Evolutionary conservation across 2,113 vertebrate genomes (phyloP).

Genomic region (Dipodomys ordii): DNA sequence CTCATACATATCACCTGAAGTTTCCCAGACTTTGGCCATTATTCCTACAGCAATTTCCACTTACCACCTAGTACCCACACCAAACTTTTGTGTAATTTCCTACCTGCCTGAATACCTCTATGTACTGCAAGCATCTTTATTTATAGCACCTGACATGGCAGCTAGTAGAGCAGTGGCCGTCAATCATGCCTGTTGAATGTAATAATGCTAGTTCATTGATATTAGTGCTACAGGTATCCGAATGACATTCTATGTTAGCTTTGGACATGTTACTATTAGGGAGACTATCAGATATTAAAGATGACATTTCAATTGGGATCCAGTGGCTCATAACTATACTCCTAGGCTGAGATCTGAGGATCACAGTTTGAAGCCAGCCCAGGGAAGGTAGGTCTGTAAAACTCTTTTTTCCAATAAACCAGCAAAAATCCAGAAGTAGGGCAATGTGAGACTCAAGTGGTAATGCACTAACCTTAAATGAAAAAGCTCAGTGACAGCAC

Average conservation of each 20-base stretch:
- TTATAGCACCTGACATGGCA: not conserved
- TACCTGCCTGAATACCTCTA: not conserved
- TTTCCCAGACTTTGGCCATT: not conserved
- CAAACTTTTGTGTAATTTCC: not conserved
- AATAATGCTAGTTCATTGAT: not conserved
- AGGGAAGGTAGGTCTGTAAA: no score
- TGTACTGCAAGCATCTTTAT: not conserved
- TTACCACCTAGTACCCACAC: not conserved
- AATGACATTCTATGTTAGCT: not conserved
- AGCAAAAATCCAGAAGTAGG: no score
- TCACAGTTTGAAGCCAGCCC: no score
- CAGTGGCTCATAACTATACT: no score
- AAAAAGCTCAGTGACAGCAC: no score
- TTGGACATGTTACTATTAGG: not conserved
- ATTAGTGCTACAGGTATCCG: not conserved
- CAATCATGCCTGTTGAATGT: not conserved
- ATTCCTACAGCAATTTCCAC: not conserved
- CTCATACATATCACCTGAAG: fast-evolving
- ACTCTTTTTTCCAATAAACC: no score
- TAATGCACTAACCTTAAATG: no score
- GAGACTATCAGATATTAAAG: constrained; percentile 25
- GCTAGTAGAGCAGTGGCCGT: not conserved
- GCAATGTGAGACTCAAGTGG: no score
- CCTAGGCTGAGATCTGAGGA: no score
- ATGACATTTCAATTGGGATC: not conserved